These are phyloP conservation scores for Camponotus pennsylvanicus DNA, from an alignment of 1,140 invertebrate species.

Conservation along the genomic window DNA sequence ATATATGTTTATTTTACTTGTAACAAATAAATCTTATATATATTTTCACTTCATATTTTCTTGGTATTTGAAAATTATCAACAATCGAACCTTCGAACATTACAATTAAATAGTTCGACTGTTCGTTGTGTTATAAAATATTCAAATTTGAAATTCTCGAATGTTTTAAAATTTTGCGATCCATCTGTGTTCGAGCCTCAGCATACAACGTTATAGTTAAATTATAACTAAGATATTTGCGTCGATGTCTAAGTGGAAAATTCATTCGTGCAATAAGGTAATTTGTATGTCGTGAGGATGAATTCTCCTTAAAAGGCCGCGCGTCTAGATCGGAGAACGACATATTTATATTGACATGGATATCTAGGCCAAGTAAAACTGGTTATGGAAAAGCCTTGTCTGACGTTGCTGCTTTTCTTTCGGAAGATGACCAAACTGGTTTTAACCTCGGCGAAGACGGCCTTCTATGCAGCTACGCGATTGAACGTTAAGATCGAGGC, in stretches of 20 bases:
- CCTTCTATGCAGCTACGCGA: slow-evolving; percentile 54
- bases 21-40: background rate
- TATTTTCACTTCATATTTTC: background rate
- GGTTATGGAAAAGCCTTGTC: slow-evolving; percentile 73
- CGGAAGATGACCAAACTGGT: slow-evolving; percentile 72
- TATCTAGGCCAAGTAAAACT: slow-evolving; percentile 75
- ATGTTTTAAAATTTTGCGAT: background rate
- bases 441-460: slow-evolving; percentile 60
- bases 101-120: background rate
- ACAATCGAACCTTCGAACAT: background rate
- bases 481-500: slow-evolving; percentile 50
- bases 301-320: slow-evolving; percentile 10
- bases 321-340: slow-evolving; percentile 29
- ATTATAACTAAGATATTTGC: background rate
- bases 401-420: slow-evolving; percentile 69
- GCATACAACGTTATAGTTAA: background rate
- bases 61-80: background rate
- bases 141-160: background rate
- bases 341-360: slow-evolving; percentile 36
- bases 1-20: background rate
- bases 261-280: background rate
- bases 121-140: background rate
- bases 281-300: slow-evolving; percentile 32
- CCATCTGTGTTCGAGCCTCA: background rate
- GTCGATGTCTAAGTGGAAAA: background rate